phyloP scores from a whole-genome alignment of 2,113 vertebrate genomes.

The Terrapene triunguis region DNA sequence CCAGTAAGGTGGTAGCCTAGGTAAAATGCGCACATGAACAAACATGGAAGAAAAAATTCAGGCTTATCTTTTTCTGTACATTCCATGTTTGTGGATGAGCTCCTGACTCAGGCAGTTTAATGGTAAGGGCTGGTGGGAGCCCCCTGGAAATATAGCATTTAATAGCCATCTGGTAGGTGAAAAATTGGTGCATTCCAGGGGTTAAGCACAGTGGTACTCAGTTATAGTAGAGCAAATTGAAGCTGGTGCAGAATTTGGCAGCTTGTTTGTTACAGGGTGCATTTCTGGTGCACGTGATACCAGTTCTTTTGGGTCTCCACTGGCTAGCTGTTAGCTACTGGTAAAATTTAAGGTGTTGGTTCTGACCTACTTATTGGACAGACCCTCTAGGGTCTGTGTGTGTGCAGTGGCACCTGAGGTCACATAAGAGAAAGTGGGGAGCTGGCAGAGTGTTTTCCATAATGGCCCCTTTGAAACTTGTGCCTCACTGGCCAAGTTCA shows the following conservation, averaged over 20 bases:
- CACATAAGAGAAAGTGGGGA: not conserved
- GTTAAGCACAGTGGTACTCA: not conserved
- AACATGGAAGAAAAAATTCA: not conserved
- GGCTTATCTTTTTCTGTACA: not conserved
- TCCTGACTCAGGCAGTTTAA: not conserved
- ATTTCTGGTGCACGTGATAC: not conserved
- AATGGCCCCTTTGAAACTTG: conserved; percentile 23
- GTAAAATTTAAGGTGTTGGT: not conserved
- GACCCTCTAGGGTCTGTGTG: not conserved
- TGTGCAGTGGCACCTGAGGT: not conserved
- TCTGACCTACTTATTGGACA: not conserved
- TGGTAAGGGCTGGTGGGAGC: not conserved
- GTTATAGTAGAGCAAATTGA: not conserved
- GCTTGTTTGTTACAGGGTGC: not conserved
- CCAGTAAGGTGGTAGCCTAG: not conserved
- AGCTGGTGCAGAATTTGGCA: not conserved
- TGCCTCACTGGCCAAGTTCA: not conserved
- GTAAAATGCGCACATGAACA: not conserved
- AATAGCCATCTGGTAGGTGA: not conserved
- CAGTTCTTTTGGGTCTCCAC: not conserved
- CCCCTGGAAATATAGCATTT: not conserved
- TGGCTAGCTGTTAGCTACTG: not conserved
- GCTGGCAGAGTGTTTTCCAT: not conserved
- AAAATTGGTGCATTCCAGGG: not conserved
- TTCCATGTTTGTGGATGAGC: not conserved